Evolutionary conservation across 2,888 invertebrate genomes (phyloP).

Genomic region (Tuta absoluta): DNA sequence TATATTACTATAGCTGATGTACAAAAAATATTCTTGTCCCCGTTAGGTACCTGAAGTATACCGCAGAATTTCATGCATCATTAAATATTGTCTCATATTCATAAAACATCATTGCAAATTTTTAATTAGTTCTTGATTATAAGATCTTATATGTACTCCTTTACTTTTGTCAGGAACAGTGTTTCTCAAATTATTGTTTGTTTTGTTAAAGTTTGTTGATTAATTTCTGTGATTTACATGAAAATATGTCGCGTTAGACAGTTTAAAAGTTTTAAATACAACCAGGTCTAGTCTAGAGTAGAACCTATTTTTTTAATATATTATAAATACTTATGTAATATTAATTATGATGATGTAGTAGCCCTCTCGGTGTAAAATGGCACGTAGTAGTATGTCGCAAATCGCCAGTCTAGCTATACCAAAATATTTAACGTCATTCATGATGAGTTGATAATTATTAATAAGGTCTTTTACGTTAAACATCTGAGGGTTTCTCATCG

Average conservation of each 20-base stretch:
- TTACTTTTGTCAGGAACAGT: slow-evolving; percentile 65
- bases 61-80: slow-evolving; percentile 47
- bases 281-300: slow-evolving; percentile 75
- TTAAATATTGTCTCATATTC: too few species aligned
- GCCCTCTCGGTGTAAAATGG: too few species aligned
- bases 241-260: slow-evolving; percentile 26
- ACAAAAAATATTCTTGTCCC: slow-evolving; percentile 53
- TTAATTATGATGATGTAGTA: too few species aligned
- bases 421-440: slow-evolving; percentile 47
- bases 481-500: too few species aligned
- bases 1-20: slow-evolving; percentile 36
- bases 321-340: neutral
- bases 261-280: slow-evolving; percentile 23
- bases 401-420: too few species aligned
- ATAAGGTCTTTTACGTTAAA: too few species aligned
- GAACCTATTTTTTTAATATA: slow-evolving; percentile 35
- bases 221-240: slow-evolving; percentile 66
- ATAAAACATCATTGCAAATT: slow-evolving; percentile 29
- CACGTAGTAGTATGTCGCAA: too few species aligned
- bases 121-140: slow-evolving; percentile 29
- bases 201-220: slow-evolving; percentile 49
- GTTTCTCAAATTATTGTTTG: slow-evolving; percentile 75
- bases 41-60: slow-evolving; percentile 74
- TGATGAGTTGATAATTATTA: slow-evolving; percentile 48
- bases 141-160: slow-evolving; percentile 35